Percentiles rank a stretch among this genome's conserved stretches.
Evolutionary conservation across 2,797 vertebrate species (phyloP).

Genomic region (Platalea minor): DNA sequence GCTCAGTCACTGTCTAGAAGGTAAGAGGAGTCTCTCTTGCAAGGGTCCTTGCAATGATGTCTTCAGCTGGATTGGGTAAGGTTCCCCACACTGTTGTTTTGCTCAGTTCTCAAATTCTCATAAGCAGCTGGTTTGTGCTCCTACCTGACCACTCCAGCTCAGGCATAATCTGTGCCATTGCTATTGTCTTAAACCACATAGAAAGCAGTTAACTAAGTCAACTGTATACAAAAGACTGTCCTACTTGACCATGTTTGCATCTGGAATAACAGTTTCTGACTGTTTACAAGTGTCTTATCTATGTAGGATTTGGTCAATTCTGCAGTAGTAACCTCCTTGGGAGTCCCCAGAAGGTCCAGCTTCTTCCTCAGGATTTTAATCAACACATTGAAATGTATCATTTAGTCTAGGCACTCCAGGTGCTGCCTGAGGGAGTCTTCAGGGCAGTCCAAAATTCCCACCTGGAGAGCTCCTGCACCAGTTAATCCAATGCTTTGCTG

Average conservation of each 20-base stretch:
- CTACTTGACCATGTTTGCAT: neutral
- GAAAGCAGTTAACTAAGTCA: neutral
- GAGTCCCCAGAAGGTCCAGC: neutral
- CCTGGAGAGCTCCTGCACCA: neutral
- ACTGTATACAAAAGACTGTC: neutral
- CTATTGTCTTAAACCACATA: neutral
- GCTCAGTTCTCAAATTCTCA: neutral
- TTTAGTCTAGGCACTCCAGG: neutral
- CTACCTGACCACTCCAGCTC: neutral
- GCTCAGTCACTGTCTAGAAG: neutral
- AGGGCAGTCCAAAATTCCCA: neutral
- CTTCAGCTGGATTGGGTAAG: neutral
- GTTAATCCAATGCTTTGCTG: neutral
- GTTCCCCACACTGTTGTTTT: neutral
- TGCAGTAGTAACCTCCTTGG: neutral
- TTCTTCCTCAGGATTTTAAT: neutral
- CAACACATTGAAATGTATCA: neutral
- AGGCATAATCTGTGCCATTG: neutral
- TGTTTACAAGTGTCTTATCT: neutral
- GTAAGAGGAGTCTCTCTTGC: neutral
- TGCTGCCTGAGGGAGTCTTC: neutral
- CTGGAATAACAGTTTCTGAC: neutral
- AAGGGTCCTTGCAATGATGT: neutral
- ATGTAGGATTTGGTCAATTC: neutral
- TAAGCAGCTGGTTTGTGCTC: neutral